These are phyloP conservation scores for Beris morrisii DNA, from an alignment of 2,888 invertebrate species.

Conservation along the genomic window DNA sequence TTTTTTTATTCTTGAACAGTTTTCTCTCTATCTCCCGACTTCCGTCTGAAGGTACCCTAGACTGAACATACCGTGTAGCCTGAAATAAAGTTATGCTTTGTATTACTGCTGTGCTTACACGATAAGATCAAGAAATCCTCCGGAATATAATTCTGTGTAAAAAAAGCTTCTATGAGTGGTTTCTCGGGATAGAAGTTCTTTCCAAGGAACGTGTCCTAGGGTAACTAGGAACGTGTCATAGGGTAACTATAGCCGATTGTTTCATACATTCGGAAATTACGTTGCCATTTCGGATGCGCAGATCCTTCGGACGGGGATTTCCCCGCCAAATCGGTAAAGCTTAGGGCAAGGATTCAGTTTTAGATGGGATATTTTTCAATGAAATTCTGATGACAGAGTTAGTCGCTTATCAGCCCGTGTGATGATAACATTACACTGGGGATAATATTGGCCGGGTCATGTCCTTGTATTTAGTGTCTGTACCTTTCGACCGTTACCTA, in stretches of 20 bases:
- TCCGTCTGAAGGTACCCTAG: no score
- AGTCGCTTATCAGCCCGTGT: slow-evolving; percentile 30
- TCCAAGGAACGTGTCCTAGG: not conserved
- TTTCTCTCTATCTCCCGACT: no score
- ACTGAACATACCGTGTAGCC: not conserved
- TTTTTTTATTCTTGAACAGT: not conserved
- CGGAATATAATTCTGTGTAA: no score
- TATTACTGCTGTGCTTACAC: no score
- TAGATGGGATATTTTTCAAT: not conserved
- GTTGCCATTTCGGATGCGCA: slow-evolving; percentile 18
- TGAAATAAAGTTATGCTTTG: slow-evolving; percentile 10
- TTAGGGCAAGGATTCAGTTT: not conserved
- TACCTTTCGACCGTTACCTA: not conserved
- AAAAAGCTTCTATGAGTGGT: no score
- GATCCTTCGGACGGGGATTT: not conserved
- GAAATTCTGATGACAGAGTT: not conserved
- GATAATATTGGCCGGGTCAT: slow-evolving; percentile 1
- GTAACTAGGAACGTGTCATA: not conserved
- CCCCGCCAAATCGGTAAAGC: slow-evolving; percentile 4
- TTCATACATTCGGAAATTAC: slow-evolving; percentile 18
- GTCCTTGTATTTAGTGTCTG: not conserved
- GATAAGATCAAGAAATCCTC: no score
- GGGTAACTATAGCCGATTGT: not conserved
- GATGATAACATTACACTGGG: slow-evolving; percentile 26
- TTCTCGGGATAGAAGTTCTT: no score